Base-by-base conservation (phyloP, 2,797 vertebrate species). In the Eremophila alpestris region DNA sequence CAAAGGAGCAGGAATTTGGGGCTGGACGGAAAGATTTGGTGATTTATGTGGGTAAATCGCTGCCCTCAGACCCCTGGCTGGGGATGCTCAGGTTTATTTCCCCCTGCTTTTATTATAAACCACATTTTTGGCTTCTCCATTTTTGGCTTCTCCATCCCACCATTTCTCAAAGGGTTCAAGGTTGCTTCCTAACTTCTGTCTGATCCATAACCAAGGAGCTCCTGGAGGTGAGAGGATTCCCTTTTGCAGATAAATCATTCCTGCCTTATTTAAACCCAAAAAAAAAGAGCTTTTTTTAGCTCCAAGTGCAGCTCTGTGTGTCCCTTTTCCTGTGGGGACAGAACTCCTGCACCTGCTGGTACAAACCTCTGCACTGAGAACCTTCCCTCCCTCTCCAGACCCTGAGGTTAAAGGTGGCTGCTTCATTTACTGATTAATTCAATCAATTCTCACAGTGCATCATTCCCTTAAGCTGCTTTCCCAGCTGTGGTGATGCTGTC, bases 371-470 rank as follows among this genome's bases (percentile, higher is more conserved):
- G 11, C 6, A 0, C 2, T 58, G 59, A 78, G 58, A 71, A 34
- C 23, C 55, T 46, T 38, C 41, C 38, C 29, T 80, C 13, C 48
- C 38, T 49, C 24, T 34, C 48, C 5, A 5, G 55, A 49, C 62
- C 13, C 11, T 0, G 9, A 46, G 16, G 93, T 89, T 56, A 70
- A 87, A 79, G 43, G 63, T 13, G 34, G 32, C 65, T 90, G 67
- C 16, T 93, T 95, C 65, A 83, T 94, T 96, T 92, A 24, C 83
- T 91, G 84, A 59, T 48, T 13, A 93, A 94, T 89, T 90, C 78
- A 76, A 74, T 90, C 83, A 69, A 92, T 94, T 93, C 89, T 70
- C 88, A 60, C 10, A n/a, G 63, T 5, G 2, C 76, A 22, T 79
- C 89, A 92, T 94, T 90, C 1, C 0, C 59, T 38, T 94, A 85